Base-by-base conservation (phyloP, 2,113 vertebrate species). In the Trogon melanurus region DNA sequence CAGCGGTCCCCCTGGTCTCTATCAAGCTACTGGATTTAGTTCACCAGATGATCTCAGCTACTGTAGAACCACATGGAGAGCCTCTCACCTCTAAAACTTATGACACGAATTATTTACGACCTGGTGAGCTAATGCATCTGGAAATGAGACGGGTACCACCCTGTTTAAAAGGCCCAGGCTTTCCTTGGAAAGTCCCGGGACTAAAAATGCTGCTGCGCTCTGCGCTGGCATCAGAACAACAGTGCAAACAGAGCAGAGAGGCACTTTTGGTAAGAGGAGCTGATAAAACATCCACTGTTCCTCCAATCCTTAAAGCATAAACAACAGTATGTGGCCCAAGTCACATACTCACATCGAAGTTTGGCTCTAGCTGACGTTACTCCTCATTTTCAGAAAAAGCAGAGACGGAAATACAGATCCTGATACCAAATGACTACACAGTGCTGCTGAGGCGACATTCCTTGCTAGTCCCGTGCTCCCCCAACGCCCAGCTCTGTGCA, bases 21-120 rank as follows among this genome's bases (percentile, higher is more conserved):
- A 13, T 26, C 75, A 82, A 29, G 56, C 79, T 78, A 69, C 75
- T 91, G 85, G 57, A 75, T 65, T 78, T 66, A 64, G 75, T 56
- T 83, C 65, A 66, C 73, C 48, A 64, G 72, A 83, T 71, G 85
- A 92, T 74, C 85, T 95, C 85, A 81, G 85, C 82, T 89, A 83
- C 95, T 75, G 85, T 51, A 32, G 92, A 90, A 65, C 6, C 65
- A 64, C 57, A 67, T 1, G 26, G 79, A 76, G 56, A 84, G 45
- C 57, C 53, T 72, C 74, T 91, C 6, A 0, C 54, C 75, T 91
- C 88, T 81, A 50, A 86, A 14, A 60, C 38, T 48, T 38, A 17
- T 2, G 38, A 86, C 86, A 51, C 72, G 67, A 76, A 81, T 71
- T 20, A 74, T 74, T 90, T 78, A 85, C 9, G 53, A 70, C 56